Conservation (phyloP, 1,140 invertebrate genomes). For the Mylabris phalerata region DNA sequence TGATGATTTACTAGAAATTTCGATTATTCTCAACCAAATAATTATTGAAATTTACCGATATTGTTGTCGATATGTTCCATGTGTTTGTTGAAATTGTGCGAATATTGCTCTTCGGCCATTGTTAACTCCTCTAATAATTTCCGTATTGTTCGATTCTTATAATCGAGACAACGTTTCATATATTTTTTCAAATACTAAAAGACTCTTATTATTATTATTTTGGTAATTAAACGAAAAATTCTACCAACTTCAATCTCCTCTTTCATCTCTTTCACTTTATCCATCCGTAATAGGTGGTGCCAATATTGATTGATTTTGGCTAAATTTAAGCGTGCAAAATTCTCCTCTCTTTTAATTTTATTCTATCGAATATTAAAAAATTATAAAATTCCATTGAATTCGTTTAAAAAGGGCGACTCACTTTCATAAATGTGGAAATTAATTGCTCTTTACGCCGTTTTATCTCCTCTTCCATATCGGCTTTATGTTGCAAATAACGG, state of each 20-base stretch:
- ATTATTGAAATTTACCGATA: constrained; percentile 48
- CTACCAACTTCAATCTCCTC: constrained; percentile 53
- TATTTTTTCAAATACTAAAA: constrained; percentile 49
- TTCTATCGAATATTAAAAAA: constrained; percentile 47
- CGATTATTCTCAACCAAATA: neutral
- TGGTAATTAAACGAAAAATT: neutral
- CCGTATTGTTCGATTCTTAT: constrained; percentile 59
- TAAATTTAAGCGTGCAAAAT: constrained; percentile 66
- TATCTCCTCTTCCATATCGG: constrained; percentile 71
- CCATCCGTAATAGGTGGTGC: constrained; percentile 64
- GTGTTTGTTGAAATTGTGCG: constrained; percentile 58
- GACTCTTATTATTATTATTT: neutral
- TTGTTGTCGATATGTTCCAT: constrained; percentile 59
- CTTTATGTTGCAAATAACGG: constrained; percentile 68
- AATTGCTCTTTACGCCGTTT: constrained; percentile 67
- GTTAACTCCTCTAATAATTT: constrained; percentile 57
- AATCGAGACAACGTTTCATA: constrained; percentile 53
- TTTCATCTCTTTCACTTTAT: constrained; percentile 66
- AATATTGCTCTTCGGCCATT: constrained; percentile 62
- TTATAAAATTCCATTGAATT: neutral
- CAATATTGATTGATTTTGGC: constrained; percentile 80
- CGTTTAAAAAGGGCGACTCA: constrained; percentile 34
- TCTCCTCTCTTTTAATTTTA: constrained; percentile 71
- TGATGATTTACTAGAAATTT: constrained; percentile 28
- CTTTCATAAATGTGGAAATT: constrained; percentile 69